A percentile compares a stretch with the other conserved stretches of the same genome.
phyloP scores from a whole-genome alignment of 1,140 invertebrate species.

The Amyelois transitella region DNA sequence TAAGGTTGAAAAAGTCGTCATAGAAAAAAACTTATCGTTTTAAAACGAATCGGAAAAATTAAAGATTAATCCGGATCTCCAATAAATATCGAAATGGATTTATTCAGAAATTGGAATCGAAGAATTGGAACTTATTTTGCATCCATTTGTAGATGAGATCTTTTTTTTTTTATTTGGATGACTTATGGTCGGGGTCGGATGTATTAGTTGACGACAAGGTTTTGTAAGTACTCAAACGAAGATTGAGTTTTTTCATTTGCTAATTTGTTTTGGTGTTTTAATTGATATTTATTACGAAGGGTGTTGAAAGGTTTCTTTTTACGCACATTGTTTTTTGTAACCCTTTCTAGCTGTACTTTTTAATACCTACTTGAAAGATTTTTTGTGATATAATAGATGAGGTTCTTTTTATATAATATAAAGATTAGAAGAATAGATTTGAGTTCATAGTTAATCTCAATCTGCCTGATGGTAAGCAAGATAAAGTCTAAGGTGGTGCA shows the following conservation, averaged over 20 bases:
- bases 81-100: conserved; percentile 70
- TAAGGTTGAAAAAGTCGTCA: conserved; percentile 26
- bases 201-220: not conserved
- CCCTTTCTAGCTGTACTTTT: no score
- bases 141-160: conserved; percentile 66
- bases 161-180: conserved; percentile 51
- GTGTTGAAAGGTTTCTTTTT: not conserved
- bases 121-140: conserved; percentile 65
- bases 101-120: conserved; percentile 64
- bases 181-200: conserved; percentile 25
- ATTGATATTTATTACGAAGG: conserved; percentile 3
- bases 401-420: no score
- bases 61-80: conserved; percentile 68
- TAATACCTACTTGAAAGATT: no score
- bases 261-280: conserved; percentile 10
- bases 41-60: conserved; percentile 57
- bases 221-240: conserved; percentile 4
- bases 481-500: no score
- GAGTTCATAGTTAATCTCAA: no score
- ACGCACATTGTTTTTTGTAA: not conserved
- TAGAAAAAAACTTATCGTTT: conserved; percentile 42
- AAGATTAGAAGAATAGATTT: no score
- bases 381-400: no score
- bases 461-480: no score
- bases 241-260: conserved; percentile 7